phyloP scores from a whole-genome alignment of 2,113 vertebrate species.

The Dasypus novemcinctus region DNA sequence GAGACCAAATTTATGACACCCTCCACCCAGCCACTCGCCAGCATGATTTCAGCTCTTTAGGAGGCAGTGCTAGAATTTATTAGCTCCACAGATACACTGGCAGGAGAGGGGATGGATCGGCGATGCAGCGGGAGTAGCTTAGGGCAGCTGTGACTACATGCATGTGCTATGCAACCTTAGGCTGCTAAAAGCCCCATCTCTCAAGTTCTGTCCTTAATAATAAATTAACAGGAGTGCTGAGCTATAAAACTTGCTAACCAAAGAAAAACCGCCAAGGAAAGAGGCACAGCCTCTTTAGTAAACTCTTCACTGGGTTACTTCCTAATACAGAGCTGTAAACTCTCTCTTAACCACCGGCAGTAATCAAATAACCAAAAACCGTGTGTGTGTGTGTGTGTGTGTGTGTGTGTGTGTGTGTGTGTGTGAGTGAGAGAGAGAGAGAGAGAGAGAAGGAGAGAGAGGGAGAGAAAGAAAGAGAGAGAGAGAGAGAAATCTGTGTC shows the following conservation, averaged over 20 bases:
- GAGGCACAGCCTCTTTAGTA: neutral
- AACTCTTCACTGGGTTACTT: neutral
- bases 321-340: neutral
- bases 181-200: neutral
- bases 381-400: neutral
- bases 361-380: neutral
- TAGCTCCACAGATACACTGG: neutral
- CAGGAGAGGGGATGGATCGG: neutral
- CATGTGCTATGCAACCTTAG: neutral
- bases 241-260: neutral
- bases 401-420: too few species aligned
- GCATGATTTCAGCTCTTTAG: slow-evolving; percentile 32
- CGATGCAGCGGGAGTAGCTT: neutral
- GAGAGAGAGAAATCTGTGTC: neutral
- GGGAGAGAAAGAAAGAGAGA: too few species aligned
- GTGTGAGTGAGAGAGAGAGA: too few species aligned
- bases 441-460: too few species aligned
- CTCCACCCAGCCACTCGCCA: neutral
- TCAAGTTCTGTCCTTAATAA: neutral
- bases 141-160: neutral
- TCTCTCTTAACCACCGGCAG: neutral
- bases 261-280: neutral
- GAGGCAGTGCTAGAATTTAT: neutral
- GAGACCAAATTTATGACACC: slow-evolving; percentile 15
- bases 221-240: neutral